Base-by-base conservation (phyloP, 2,113 vertebrate species). In the Pluvialis apricaria region DNA sequence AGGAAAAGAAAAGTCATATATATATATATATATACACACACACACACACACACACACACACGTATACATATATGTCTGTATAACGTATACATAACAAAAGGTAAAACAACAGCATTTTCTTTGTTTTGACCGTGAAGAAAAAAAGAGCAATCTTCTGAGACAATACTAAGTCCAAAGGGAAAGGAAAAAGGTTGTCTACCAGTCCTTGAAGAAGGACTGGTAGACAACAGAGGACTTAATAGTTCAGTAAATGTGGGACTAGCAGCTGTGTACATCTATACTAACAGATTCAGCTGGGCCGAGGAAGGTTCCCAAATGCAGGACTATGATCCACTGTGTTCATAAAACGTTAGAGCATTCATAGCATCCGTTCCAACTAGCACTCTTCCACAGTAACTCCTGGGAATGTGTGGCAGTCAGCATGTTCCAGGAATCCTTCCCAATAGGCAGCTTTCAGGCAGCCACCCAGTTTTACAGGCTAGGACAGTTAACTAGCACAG, bases 351-450 rank as follows among this genome's bases (percentile, higher is more conserved):
- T 64, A 38, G 38, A 18, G 78, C 82, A n/a, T 40, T 76, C 77
- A 6, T 3, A 69, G 77, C 42, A 72, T 49, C 88, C 45, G 2
- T 51, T 62, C 34, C 21, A 82, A 66, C 66, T 31, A 89, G 66
- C 29, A 42, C 88, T 87, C 58, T 91, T 86, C 58, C 77, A 66
- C 93, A 90, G 88, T 38, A 64, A n/a, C 91, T 94, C 68, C 86
- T 80, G 82, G 91, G 91, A 92, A 95, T 86, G 88, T 69, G 85
- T 83, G 86, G 82, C 91, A 87, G 88, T 87, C 88, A 90, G 91
- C 77, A 84, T 28, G 82, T 86, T 89, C 77, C 94, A 95, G 85
- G 92, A 95, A 87, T 62, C 82, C 75, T 79, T 64, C 73, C 95
- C 91, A 86, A 7, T 31, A 95, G 77, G 79, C 92, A 90, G 92